Evolutionary conservation across 1,140 invertebrate genomes (phyloP), one percentile per base, ranked within the genome.

Genomic region (Macrostomum lignano): DNA sequence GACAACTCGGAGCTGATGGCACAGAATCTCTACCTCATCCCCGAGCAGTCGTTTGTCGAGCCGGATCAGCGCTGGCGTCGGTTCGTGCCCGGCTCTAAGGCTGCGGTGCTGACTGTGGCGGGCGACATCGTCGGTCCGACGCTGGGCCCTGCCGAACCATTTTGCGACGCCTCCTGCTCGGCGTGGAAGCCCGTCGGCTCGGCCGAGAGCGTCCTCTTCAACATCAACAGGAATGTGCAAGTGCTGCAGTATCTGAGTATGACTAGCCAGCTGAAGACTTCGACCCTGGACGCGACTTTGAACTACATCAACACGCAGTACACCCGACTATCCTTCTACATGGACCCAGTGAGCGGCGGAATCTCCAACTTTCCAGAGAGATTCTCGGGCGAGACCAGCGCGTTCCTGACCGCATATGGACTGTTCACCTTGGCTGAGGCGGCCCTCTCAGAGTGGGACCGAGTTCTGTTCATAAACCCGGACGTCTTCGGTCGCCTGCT

Each of bases 91-190:
- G 79, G 78, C 0, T 91, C 82, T 0, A 82, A 82, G 45, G 67
- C 65, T 41, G 79, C 77, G 6, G 64, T 65, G 7, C 64, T 91
- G n/a, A 73, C 73, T 2, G 54, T 91, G 1, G 74, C 86, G 7
- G n/a, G 84, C 9, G 82, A 91, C 55, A 77, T 91, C 0, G 77
- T 91, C 0, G 81, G 79, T 1, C 76, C 81, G 1, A 73, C 79
- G 13, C 88, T 91, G 35, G 33, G 21, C 10, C 9, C 22, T 14
- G 33, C 44, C 19, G 40, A 48, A 1, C 46, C 44, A 28, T 38
- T 51, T 21, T 46, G 43, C 25, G 44, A 14, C 14, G 26, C 50
- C n/a, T 46, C 49, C 32, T 47, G 47, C 29, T 38, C 47, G 14
- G 36, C 57, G 36, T 38, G 40, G 11, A 41, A 44, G 23, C 54